Base-by-base conservation (phyloP, 2,888 invertebrate genomes). In the Sinodicranocentrus sp. region DNA sequence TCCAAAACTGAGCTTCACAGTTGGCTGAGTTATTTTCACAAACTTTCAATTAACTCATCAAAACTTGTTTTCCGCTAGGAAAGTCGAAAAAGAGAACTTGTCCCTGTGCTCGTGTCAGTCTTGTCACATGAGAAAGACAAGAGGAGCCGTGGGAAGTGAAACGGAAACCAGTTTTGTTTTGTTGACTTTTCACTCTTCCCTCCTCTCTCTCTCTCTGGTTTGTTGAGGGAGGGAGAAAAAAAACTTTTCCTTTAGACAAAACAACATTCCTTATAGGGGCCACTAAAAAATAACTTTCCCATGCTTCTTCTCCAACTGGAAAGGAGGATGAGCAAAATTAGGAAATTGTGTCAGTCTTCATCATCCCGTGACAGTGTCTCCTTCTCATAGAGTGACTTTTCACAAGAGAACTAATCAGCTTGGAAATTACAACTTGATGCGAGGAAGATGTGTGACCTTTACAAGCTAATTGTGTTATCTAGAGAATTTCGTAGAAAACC, bases 1-100 rank as follows among this genome's bases (percentile, higher is more conserved):
- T 44, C 44, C 13, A 44, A 44, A 1, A 44, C 15, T 44, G 2
- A 25, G 25, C 6, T 23, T 65, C 39, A 33, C 65, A 65, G 19
- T 39, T 39, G 65, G 39, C 10, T 65, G 65, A 28, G 33, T 39
- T 65, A 65, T 65, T 68, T 43, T 48, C 52, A 68, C 48, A 68
- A 68, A 48, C 48, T 68, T 68, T 68, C 68, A 68, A 68, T 68
- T 68, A 68, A 68, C 25, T 68, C 68, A 68, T 68, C 68, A 68
- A 68, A 68, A 68, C 43, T 68, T 48, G 28, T 68, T 68, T 68
- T 68, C 52, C 68, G 52, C 26, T 48, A 33, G 5, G 10, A 17
- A 10, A 54, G 15, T 59, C 10, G 59, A 8, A 25, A 2, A 1
- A 59, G 59, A 15, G 15, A 57, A 10, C 21, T 52, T 52, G 52